Evolutionary conservation across 1,140 invertebrate species (phyloP).

Genomic region (Ylistrum balloti): DNA sequence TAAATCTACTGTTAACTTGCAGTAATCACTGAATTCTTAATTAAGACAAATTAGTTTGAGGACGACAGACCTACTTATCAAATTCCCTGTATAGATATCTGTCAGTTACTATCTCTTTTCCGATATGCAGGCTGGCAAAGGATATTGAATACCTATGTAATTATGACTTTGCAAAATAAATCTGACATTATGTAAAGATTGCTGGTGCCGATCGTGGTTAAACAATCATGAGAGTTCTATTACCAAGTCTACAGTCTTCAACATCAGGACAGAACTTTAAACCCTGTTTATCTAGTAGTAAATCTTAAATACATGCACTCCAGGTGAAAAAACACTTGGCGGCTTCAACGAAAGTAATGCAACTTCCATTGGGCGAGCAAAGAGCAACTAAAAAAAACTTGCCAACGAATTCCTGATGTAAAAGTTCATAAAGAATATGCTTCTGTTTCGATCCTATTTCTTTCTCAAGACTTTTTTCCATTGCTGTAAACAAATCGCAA

Average conservation of each 20-base stretch:
- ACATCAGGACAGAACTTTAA: background rate
- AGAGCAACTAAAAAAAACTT: background rate
- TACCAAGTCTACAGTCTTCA: background rate
- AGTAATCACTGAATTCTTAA: background rate
- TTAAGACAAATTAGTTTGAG: background rate
- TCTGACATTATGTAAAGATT: background rate
- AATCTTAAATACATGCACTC: conserved; percentile 27
- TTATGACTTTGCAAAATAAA: conserved; percentile 36
- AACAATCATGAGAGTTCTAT: background rate
- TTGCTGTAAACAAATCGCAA: no score
- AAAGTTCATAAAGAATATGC: background rate
- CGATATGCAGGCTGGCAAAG: background rate
- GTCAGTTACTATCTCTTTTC: no score
- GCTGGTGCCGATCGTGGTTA: background rate
- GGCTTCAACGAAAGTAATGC: conserved; percentile 10
- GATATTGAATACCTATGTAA: conserved; percentile 28
- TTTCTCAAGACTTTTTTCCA: no score
- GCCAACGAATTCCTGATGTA: background rate
- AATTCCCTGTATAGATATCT: no score
- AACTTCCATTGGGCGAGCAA: background rate
- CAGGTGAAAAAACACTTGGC: background rate
- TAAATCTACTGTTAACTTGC: background rate
- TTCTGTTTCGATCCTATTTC: background rate
- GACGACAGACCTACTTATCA: no score
- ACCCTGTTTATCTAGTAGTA: conserved; percentile 2